Conservation (phyloP, 2,113 vertebrate genomes). For the Cyprinodon brontotheroides region DNA sequence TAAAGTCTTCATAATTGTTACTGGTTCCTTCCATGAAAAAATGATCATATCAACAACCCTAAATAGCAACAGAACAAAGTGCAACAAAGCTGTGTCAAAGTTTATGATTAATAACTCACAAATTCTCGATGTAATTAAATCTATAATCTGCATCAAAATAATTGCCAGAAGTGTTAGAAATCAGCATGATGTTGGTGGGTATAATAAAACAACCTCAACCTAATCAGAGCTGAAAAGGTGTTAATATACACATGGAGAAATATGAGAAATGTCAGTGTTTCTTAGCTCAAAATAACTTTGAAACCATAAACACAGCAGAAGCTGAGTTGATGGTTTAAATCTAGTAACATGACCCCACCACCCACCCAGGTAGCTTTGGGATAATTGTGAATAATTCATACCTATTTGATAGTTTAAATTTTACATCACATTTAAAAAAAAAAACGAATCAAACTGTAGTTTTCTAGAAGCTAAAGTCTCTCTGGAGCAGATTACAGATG, state of each 20-base stretch:
- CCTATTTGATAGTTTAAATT: background rate
- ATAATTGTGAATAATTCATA: background rate
- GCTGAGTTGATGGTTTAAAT: background rate
- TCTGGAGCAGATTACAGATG: background rate
- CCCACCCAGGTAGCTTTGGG: background rate
- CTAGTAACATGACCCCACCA: background rate
- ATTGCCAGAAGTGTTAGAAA: conserved; percentile 16
- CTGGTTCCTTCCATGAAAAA: background rate
- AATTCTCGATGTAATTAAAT: conserved; percentile 2
- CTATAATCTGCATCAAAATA: conserved; percentile 2
- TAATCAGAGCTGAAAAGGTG: conserved; percentile 19
- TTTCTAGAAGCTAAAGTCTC: background rate
- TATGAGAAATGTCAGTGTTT: conserved; percentile 17
- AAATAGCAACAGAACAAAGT: background rate
- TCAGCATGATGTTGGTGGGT: conserved; percentile 3
- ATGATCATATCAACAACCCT: background rate
- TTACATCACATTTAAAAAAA: background rate
- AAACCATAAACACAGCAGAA: conserved; percentile 3
- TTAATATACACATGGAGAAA: conserved; percentile 25
- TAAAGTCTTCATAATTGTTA: conserved; percentile 1
- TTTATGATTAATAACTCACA: background rate
- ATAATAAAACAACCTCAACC: conserved; percentile 46
- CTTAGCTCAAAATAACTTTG: conserved; percentile 23
- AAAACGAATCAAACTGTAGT: background rate
- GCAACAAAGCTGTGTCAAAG: background rate